A percentile compares a stretch with the other conserved stretches of the same genome.
phyloP scores from a whole-genome alignment of 2,113 vertebrate species.

The Rhinoderma darwinii region DNA sequence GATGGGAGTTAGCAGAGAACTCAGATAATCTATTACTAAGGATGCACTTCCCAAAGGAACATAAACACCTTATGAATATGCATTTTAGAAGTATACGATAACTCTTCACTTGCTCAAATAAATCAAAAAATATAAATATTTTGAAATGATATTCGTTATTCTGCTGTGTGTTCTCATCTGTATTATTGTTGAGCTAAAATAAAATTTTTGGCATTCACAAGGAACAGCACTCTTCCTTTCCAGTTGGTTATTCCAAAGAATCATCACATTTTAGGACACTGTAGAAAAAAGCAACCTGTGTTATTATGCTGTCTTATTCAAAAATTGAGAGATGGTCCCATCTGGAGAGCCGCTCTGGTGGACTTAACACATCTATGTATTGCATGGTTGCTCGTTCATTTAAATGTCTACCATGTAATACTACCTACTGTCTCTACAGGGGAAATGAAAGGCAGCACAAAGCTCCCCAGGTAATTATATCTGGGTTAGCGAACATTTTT shows the following conservation, averaged over 20 bases:
- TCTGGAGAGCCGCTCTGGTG: too few relatives aligned
- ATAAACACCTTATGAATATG: conserved; percentile 17
- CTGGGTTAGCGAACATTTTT: not conserved
- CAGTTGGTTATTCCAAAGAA: not conserved
- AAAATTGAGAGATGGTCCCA: too few relatives aligned
- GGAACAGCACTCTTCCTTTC: not conserved
- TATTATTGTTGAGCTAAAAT: not conserved
- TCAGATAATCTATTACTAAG: conserved; percentile 10
- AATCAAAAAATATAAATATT: not conserved
- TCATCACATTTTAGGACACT: not conserved
- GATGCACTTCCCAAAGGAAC: not conserved
- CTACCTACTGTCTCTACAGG: not conserved
- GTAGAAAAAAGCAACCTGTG: not conserved
- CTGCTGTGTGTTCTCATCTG: not conserved
- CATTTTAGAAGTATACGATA: not conserved
- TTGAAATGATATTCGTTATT: not conserved
- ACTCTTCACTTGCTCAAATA: not conserved
- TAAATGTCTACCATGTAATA: not conserved
- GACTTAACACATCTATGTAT: too few relatives aligned
- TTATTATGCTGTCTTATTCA: not conserved
- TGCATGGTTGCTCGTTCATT: too few relatives aligned
- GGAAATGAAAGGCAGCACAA: not conserved
- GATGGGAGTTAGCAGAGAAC: conserved; percentile 7
- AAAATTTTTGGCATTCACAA: not conserved
- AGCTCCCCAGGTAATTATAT: not conserved